Evolutionary conservation across 2,888 invertebrate species (phyloP).

Genomic region (Notodonta ziczac): DNA sequence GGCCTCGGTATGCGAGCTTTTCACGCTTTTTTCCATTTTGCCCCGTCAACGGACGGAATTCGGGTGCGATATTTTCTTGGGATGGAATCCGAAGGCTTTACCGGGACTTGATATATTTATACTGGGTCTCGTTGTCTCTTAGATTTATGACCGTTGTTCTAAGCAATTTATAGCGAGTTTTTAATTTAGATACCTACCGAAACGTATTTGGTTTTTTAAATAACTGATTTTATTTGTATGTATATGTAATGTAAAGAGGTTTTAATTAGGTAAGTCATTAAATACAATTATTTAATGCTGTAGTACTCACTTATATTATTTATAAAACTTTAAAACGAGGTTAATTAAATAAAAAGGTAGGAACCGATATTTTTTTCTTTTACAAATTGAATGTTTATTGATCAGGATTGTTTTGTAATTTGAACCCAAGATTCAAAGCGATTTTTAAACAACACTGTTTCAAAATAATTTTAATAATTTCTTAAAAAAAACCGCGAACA

Average conservation of each 20-base stretch:
- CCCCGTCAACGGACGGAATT: constrained; percentile 76
- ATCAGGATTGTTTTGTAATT: neutral
- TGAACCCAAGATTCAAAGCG: too few relatives aligned
- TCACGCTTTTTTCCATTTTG: constrained; percentile 73
- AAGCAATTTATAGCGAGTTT: constrained; percentile 67
- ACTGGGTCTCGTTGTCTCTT: constrained; percentile 52
- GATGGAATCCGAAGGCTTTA: constrained; percentile 79
- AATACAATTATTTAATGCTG: neutral
- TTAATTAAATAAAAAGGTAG: too few relatives aligned
- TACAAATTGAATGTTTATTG: neutral
- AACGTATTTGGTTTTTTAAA: constrained; percentile 14
- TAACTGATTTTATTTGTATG: too few relatives aligned
- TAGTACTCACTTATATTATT: too few relatives aligned
- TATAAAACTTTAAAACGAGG: too few relatives aligned
- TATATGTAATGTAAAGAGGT: too few relatives aligned
- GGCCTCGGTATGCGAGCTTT: constrained; percentile 69
- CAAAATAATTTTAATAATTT: too few relatives aligned
- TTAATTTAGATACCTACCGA: constrained; percentile 68
- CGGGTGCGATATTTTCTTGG: constrained; percentile 82
- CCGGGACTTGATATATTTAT: constrained; percentile 76
- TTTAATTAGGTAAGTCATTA: neutral
- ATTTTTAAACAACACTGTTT: too few relatives aligned
- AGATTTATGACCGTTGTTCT: constrained; percentile 68
- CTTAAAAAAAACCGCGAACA: neutral
- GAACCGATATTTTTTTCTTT: neutral